Evolutionary conservation across 2,888 invertebrate species (phyloP), one percentile per base, ranked within the genome.

Genomic region (Drosophila formosana): DNA sequence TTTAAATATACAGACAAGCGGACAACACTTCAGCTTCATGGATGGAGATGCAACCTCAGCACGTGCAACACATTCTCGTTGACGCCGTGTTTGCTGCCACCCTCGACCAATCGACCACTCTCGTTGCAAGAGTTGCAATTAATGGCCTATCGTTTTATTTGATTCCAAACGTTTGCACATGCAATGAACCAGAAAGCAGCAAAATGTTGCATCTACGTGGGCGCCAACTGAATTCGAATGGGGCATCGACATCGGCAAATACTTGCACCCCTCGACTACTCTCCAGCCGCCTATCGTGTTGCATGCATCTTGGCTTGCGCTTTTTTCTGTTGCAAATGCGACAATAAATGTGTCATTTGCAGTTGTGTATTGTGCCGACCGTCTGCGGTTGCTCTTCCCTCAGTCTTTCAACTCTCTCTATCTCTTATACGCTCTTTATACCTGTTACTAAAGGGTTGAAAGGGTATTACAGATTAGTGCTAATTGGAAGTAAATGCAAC

Each of bases 141-240:
- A 88, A 85, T 86, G 81, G 67, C 67, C 67, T 50, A 56, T 78
- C 88, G 73, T 75, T 85, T 80, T 74, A 81, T 81, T 67, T 66
- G 74, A 70, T 86, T 88, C 83, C 88, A 71, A 81, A 28, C 86
- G 83, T 70, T 83, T 88, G 83, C 83, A 80, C 85, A 75, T 66
- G 74, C 81, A 86, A 83, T 86, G 83, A 81, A 78, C 71, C 86
- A 80, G 86, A 86, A 88, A 86, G 75, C 63, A 75, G 69, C 75
- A 80, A 85, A 79, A 72, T 83, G 87, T 78, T 78, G 86, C 86
- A 81, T 56, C 65, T 66, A 72, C 75, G 75, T 65, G 58, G 52
- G 52, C 26, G 60, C 43, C 60, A 64, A 55, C 55, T 28, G 37
- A 28, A 55, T 47, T 39, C 47, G 18, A 66, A 55, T 32, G 4